phyloP scores from a whole-genome alignment of 1,140 invertebrate species.

The Phortica variegata region DNA sequence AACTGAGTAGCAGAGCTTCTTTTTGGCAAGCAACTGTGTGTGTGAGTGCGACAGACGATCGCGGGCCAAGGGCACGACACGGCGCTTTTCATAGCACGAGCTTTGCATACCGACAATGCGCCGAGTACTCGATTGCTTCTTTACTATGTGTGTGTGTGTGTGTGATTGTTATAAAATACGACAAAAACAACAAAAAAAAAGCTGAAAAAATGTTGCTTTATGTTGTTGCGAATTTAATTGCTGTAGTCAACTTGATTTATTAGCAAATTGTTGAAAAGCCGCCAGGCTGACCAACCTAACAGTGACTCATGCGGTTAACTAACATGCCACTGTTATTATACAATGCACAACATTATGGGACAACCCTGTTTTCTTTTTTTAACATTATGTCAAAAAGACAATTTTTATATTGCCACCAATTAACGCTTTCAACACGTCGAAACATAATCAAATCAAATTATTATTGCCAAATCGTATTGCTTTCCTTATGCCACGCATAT shows the following conservation, averaged over 20 bases:
- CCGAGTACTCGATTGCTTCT: neutral
- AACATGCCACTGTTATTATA: neutral
- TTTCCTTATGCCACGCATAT: too few relatives aligned
- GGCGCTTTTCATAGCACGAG: constrained; percentile 31
- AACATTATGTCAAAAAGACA: too few relatives aligned
- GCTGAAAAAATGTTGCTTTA: too few relatives aligned
- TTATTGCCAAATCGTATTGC: too few relatives aligned
- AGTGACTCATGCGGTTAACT: constrained; percentile 30
- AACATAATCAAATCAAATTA: too few relatives aligned
- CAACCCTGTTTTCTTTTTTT: neutral
- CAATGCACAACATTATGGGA: neutral
- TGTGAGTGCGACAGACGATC: constrained; percentile 11
- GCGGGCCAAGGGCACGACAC: constrained; percentile 34
- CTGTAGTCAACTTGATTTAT: constrained; percentile 53
- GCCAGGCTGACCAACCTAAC: constrained; percentile 3
- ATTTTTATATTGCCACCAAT: constrained; percentile 44
- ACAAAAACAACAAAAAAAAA: too few relatives aligned
- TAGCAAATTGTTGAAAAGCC: constrained; percentile 44
- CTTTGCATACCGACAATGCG: constrained; percentile 29
- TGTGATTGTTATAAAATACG: too few relatives aligned
- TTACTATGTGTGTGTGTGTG: constrained; percentile 15
- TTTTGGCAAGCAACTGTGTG: constrained; percentile 24
- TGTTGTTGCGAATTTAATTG: constrained; percentile 53
- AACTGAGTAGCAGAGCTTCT: too few relatives aligned
- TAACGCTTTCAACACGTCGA: constrained; percentile 21